Base-by-base conservation (phyloP, 2,888 invertebrate species). In the Apotomis turbidana region DNA sequence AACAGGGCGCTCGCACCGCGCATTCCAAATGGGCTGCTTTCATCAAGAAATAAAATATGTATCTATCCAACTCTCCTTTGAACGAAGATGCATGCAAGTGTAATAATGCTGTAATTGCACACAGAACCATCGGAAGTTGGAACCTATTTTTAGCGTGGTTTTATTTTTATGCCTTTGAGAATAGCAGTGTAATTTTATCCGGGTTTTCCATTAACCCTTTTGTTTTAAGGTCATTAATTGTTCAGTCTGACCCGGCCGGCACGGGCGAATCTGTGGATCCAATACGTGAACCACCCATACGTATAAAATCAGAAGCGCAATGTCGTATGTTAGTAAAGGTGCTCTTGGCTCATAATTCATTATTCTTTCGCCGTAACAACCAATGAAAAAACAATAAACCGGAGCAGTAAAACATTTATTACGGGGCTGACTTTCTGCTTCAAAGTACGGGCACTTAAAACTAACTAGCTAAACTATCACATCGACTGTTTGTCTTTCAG, bases 151-250 rank as follows among this genome's bases (percentile, higher is more conserved):
- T 68, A 44, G 4, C 13, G 38, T 38, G 6, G 49, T 12, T 62
- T n/a, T 57, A 51, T 62, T 36, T 57, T 62, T 62, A 27, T 51
- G 27, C n/a, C 6, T 49, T 27, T 62, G 12, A 27, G 57, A 51
- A 38, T 46, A 49, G 38, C 44, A 10, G 46, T 38, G 51, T 63
- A 70, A 64, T 70, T 70, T 51, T 71, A 61, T 67, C 27, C 13
- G 61, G 57, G 67, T 57, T n/a, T 68, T 67, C 67, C 57, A 71
- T 71, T 71, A 67, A 71, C 71, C 67, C 67, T 62, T 62, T 55
- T 61, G 67, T 68, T 57, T 67, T 57, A 52, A 57, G 55, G 51
- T 68, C 67, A 71, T 71, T 71, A 67, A 71, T 71, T 57, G 66
- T 46, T 49, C 15, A 62, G n/a, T 27, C 70, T 52, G 58, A 57